Conservation (phyloP, 2,113 vertebrate species). For the Aspidoscelis tigris region DNA sequence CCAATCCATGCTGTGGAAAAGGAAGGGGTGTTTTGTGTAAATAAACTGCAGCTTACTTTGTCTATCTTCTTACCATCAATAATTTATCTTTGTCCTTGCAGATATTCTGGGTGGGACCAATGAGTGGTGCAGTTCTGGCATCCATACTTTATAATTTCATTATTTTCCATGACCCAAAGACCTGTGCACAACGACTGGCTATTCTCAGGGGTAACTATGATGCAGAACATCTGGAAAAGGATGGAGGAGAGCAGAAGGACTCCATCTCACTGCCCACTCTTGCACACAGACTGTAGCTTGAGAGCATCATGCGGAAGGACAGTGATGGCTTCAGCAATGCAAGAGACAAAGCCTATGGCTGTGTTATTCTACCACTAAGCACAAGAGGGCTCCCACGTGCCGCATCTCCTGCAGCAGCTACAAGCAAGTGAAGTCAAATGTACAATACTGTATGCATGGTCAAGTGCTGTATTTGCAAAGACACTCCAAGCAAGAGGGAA, state of each 20-base stretch:
- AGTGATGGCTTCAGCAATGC: background rate
- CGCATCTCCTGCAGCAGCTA: too few species aligned
- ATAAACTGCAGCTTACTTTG: background rate
- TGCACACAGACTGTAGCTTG: slow-evolving; percentile 2
- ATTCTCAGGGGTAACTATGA: slow-evolving; percentile 42
- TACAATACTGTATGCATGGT: too few species aligned
- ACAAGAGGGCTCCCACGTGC: slow-evolving; percentile 14
- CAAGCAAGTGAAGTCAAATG: too few species aligned
- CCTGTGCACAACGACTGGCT: slow-evolving; percentile 36
- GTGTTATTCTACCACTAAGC: background rate
- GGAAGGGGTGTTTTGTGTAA: background rate
- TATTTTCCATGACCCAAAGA: slow-evolving; percentile 41
- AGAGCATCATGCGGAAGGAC: background rate
- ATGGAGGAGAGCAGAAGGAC: slow-evolving; percentile 13
- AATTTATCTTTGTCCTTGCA: slow-evolving; percentile 17
- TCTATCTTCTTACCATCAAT: background rate
- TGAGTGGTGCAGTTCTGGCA: slow-evolving; percentile 37
- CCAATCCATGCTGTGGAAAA: too few species aligned
- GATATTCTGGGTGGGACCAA: slow-evolving; percentile 59
- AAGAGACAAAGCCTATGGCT: background rate
- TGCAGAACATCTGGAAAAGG: background rate
- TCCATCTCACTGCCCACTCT: slow-evolving; percentile 26
- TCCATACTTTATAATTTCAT: slow-evolving; percentile 49
- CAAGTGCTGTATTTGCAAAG: background rate
- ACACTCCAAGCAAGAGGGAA: background rate